A percentile compares a stretch with the other conserved stretches of the same genome.
These are phyloP conservation scores for Anodontia alba DNA, from an alignment of 2,888 invertebrate species.

Conservation along the genomic window DNA sequence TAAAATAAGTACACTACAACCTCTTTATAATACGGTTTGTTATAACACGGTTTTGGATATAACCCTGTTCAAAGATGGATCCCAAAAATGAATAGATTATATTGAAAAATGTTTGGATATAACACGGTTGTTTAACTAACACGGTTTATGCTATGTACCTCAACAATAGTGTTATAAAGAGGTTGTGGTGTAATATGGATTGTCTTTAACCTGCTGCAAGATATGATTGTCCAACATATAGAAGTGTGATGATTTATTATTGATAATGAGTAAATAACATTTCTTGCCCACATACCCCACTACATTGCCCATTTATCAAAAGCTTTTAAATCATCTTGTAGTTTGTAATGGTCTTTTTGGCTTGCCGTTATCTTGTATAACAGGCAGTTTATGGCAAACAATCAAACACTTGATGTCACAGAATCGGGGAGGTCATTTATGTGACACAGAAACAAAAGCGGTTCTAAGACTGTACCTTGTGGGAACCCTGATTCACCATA, in stretches of 20 bases:
- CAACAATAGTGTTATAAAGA: too few relatives aligned
- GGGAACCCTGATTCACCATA: conserved; percentile 32
- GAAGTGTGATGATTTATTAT: conserved; percentile 12
- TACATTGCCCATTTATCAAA: not conserved
- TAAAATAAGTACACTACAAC: conserved; percentile 6
- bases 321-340: conserved; percentile 10
- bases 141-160: too few relatives aligned
- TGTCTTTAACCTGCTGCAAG: conserved; percentile 22
- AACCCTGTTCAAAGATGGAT: too few relatives aligned
- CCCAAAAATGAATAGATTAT: too few relatives aligned
- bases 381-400: conserved; percentile 40
- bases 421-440: conserved; percentile 29
- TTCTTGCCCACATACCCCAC: not conserved
- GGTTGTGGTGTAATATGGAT: conserved; percentile 20
- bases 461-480: conserved; percentile 30
- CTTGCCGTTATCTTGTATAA: conserved; percentile 7
- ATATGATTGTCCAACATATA: conserved; percentile 20
- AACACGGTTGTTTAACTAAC: too few relatives aligned
- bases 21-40: too few relatives aligned
- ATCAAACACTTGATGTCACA: conserved; percentile 29
- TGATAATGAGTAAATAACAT: not conserved
- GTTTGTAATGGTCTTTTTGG: not conserved
- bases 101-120: too few relatives aligned
- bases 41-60: too few relatives aligned
- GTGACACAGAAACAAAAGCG: conserved; percentile 22